Evolutionary conservation across 2,888 invertebrate genomes (phyloP), one percentile per base, ranked within the genome.

Genomic region (Aspidiotus destructor): DNA sequence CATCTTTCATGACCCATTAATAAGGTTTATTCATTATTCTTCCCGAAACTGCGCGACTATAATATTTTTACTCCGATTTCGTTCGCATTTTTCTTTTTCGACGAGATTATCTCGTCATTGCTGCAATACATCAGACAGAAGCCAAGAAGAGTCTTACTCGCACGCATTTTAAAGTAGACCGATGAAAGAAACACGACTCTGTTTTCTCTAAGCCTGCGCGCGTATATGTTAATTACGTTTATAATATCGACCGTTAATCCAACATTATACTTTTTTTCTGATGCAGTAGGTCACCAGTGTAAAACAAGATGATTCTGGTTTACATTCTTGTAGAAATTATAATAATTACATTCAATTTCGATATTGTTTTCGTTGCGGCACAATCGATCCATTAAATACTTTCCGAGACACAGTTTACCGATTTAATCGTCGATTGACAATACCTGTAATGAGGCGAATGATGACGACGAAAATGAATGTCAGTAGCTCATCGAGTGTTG

Each of bases 201-300:
- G n/a, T 15, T 28, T 28, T 28, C 13, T 52, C 44, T 62, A 62
- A 62, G 62, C 62, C 62, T 62, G 62, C 53, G 28, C 28, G 28
- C 53, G 53, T 62, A 62, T 62, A 62, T 62, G 62, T 62, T 62
- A 62, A 62, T 62, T 62, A 62, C 48, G 62, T 62, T 62, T 62
- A 62, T 62, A 62, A 62, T 62, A 62, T 62, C 62, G 62, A 62
- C 62, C 62, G 62, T 62, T 62, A 62, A 62, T 62, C 53, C 62
- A 62, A 62, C 62, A 62, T 62, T 62, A 62, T 52, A 48, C 40
- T 52, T 62, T 62, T 62, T 63, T 54, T 55, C 28, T 5, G 28
- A 28, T 40, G 48, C 62, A 62, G 62, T 62, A 62, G 62, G 62
- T 62, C 62, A 62, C 48, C 62, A 52, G 62, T 62, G 62, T 52